phyloP scores from a whole-genome alignment of 2,113 vertebrate genomes.

The Casuarius casuarius region DNA sequence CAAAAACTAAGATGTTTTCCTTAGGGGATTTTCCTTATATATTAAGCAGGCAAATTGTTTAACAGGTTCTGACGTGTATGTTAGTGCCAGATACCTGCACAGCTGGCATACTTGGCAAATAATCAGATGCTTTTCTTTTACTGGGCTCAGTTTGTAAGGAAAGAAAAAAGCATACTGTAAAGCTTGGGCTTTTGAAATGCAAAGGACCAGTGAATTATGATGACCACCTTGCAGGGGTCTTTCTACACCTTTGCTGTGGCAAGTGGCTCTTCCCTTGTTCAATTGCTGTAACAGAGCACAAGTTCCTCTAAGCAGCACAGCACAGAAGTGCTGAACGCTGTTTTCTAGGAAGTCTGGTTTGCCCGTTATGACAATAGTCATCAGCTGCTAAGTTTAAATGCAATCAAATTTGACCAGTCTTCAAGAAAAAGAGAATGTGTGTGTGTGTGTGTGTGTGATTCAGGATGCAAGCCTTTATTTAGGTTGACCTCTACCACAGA shows the following conservation, averaged over 20 bases:
- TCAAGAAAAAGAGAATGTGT: not conserved
- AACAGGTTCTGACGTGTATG: slow-evolving; percentile 20
- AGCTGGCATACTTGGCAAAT: not conserved
- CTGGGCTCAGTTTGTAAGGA: not conserved
- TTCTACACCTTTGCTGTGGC: rapidly evolving
- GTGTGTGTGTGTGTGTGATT: not conserved
- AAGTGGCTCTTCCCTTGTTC: not conserved
- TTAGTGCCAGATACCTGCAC: slow-evolving; percentile 43
- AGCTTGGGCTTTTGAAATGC: not conserved
- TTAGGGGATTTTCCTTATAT: not conserved
- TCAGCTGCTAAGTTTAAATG: not conserved
- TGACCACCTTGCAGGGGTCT: not conserved
- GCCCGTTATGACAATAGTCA: not conserved
- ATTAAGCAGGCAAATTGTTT: slow-evolving; percentile 21
- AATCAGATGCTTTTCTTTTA: not conserved
- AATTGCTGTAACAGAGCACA: not conserved
- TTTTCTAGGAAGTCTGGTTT: not conserved
- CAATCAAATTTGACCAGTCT: not conserved
- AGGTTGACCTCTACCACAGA: not conserved
- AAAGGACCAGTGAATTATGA: not conserved
- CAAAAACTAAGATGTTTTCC: not conserved
- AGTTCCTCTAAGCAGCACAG: not conserved
- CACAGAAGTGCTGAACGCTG: not conserved
- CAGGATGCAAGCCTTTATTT: not conserved
- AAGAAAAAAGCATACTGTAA: not conserved